Evolutionary conservation across 2,888 invertebrate species (phyloP).

Genomic region (Tenthredo livida): DNA sequence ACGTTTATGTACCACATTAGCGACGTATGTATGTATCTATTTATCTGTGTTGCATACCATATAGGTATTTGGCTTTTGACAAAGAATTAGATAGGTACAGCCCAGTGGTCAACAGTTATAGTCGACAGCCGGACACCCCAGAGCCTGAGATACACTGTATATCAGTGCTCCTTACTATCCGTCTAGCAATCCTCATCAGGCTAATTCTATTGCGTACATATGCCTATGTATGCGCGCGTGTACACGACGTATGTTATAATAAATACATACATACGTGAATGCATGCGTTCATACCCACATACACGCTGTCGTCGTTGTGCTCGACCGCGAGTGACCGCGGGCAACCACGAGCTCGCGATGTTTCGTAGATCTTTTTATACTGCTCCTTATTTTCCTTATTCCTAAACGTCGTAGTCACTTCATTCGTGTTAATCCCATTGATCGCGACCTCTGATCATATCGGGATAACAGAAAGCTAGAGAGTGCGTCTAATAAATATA

Average conservation of each 20-base stretch:
- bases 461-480: neutral
- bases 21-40: neutral
- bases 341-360: slow-evolving; percentile 26
- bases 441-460: neutral
- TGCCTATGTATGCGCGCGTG: neutral
- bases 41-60: neutral
- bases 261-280: neutral
- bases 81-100: neutral
- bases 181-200: neutral
- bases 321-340: slow-evolving; percentile 39
- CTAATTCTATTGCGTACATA: neutral
- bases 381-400: neutral
- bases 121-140: neutral
- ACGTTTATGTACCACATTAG: neutral
- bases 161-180: neutral
- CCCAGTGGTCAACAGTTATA: neutral
- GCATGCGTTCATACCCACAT: neutral
- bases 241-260: neutral
- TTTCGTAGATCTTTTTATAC: neutral
- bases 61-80: neutral
- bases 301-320: neutral
- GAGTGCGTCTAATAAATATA: neutral
- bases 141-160: neutral
- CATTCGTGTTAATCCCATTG: neutral
- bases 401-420: neutral